phyloP scores from a whole-genome alignment of 2,797 vertebrate species.

The Pithecia hirsuta region DNA sequence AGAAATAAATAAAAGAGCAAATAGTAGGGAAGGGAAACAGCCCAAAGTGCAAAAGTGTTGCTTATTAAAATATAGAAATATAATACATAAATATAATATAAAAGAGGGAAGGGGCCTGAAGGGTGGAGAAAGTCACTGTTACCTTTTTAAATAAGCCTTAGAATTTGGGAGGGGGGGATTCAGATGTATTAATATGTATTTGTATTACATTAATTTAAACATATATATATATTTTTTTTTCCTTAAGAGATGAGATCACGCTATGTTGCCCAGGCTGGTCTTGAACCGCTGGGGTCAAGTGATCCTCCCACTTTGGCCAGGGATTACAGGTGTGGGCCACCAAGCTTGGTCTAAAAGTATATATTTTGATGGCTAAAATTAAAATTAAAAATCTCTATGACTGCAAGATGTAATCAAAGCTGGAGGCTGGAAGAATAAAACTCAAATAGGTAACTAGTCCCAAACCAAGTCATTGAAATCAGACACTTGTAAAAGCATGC shows the following conservation, averaged over 20 bases:
- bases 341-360: neutral
- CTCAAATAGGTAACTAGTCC: neutral
- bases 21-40: neutral
- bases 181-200: too few relatives aligned
- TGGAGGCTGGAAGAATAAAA: neutral
- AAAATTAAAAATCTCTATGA: neutral
- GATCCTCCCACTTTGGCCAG: too few relatives aligned
- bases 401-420: neutral
- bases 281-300: too few relatives aligned
- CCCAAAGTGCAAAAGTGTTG: neutral
- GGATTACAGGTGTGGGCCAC: too few relatives aligned
- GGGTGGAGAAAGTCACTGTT: neutral
- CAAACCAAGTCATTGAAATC: neutral
- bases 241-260: too few relatives aligned
- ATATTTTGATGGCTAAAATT: slow-evolving; percentile 4
- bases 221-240: neutral
- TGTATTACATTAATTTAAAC: neutral
- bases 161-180: fast-evolving
- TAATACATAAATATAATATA: neutral
- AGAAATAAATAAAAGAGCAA: neutral
- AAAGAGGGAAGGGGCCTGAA: neutral
- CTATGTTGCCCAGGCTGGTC: too few relatives aligned
- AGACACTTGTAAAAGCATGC: neutral
- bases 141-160: neutral
- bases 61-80: neutral